phyloP scores from a whole-genome alignment of 1,140 invertebrate genomes.

The Wiebesia pumilae region DNA sequence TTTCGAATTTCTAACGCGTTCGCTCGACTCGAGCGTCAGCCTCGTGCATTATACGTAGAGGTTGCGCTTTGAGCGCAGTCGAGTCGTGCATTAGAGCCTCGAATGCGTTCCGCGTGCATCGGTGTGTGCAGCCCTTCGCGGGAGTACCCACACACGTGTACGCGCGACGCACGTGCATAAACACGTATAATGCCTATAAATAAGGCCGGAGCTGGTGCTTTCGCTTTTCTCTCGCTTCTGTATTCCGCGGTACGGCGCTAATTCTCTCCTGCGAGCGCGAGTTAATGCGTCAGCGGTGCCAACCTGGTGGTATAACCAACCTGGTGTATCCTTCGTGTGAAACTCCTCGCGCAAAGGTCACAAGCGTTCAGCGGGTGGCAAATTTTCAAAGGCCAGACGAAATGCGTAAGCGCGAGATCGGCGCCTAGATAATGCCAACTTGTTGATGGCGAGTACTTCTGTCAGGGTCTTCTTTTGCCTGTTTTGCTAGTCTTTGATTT shows the following conservation, averaged over 20 bases:
- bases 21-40: not conserved
- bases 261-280: not conserved
- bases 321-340: not conserved
- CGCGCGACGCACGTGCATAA: not conserved
- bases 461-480: too few relatives aligned
- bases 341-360: too few relatives aligned
- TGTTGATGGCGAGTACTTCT: too few relatives aligned
- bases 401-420: too few relatives aligned
- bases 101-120: not conserved
- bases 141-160: constrained; percentile 13
- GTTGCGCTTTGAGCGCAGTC: constrained; percentile 15
- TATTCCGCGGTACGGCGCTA: not conserved
- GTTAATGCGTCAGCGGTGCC: not conserved
- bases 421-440: too few relatives aligned
- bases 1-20: not conserved
- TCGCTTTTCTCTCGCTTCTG: constrained; percentile 18
- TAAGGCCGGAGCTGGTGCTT: constrained; percentile 58
- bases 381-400: too few relatives aligned
- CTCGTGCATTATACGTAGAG: not conserved
- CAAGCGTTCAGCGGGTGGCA: too few relatives aligned
- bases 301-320: not conserved
- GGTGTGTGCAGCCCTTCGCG: constrained; percentile 41
- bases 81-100: not conserved
- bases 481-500: too few relatives aligned
- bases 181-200: constrained; percentile 59